Percentiles rank a stretch among this genome's conserved stretches.
These are phyloP conservation scores for Teleiodes luculella DNA, from an alignment of 2,888 invertebrate genomes.

Conservation along the genomic window DNA sequence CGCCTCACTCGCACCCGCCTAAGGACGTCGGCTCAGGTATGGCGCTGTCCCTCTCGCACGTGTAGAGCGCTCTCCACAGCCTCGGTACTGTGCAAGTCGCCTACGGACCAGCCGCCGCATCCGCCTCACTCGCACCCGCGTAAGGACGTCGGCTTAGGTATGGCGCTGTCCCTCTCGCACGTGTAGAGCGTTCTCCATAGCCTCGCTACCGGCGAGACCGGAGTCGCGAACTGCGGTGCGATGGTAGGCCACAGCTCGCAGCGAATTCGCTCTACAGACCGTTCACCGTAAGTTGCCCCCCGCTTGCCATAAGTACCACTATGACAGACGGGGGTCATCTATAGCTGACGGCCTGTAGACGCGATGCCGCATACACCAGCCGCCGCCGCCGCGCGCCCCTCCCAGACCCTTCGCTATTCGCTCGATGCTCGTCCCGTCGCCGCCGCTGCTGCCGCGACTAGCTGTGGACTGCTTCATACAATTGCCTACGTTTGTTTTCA, in stretches of 20 bases:
- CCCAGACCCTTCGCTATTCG: too few species aligned
- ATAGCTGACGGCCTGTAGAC: too few species aligned
- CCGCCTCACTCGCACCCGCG: conserved; percentile 50
- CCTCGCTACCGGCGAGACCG: conserved; percentile 64
- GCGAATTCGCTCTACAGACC: too few species aligned
- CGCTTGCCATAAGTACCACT: too few species aligned
- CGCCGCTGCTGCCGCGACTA: too few species aligned
- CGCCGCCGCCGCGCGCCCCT: conserved; percentile 57
- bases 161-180: neutral
- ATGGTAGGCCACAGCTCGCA: too few species aligned
- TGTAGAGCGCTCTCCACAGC: conserved; percentile 38
- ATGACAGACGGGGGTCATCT: too few species aligned
- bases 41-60: neutral
- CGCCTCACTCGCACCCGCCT: conserved; percentile 48
- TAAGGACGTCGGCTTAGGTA: conserved; percentile 47
- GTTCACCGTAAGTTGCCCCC: too few species aligned
- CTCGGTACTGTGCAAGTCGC: conserved; percentile 64
- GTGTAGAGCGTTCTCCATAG: conserved; percentile 35
- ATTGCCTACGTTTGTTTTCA: too few species aligned
- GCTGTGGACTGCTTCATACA: too few species aligned
- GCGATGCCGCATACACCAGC: conserved; percentile 68
- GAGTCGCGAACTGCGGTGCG: too few species aligned
- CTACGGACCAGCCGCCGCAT: conserved; percentile 65
- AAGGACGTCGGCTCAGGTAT: conserved; percentile 47
- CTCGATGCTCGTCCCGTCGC: too few species aligned